phyloP scores from a whole-genome alignment of 2,797 vertebrate species.

The Moxostoma hubbsi region DNA sequence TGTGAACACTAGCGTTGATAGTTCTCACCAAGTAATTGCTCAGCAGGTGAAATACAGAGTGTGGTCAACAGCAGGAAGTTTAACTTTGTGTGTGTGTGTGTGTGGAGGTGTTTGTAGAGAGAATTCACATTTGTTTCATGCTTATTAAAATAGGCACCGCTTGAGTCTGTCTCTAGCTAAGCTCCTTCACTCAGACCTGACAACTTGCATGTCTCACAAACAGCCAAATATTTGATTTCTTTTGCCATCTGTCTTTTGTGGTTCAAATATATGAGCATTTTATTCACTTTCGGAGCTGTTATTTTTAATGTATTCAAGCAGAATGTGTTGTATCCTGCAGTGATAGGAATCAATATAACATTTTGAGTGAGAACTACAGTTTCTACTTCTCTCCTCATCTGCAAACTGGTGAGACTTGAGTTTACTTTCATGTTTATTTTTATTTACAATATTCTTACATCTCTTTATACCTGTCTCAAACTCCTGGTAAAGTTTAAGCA shows the following conservation, averaged over 20 bases:
- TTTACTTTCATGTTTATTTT: not conserved
- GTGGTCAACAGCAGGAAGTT: slow-evolving; percentile 59
- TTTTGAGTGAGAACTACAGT: not conserved
- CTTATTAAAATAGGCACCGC: slow-evolving; percentile 70
- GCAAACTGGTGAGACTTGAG: not conserved
- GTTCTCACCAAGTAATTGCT: slow-evolving; percentile 62
- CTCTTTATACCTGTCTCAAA: not conserved
- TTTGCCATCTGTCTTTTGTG: slow-evolving; percentile 9
- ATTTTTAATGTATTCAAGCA: slow-evolving; percentile 58
- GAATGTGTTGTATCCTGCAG: slow-evolving; percentile 40
- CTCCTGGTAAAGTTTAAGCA: too few species aligned
- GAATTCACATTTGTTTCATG: slow-evolving; percentile 56
- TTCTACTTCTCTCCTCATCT: slow-evolving; percentile 4
- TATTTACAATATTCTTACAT: not conserved
- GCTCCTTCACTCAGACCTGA: slow-evolving; percentile 66
- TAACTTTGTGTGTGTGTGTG: slow-evolving; percentile 40
- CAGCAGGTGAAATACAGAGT: slow-evolving; percentile 51
- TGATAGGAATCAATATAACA: slow-evolving; percentile 58
- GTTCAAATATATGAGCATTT: slow-evolving; percentile 26
- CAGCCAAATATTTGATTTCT: slow-evolving; percentile 50
- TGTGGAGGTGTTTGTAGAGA: not conserved
- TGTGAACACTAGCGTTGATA: slow-evolving; percentile 55
- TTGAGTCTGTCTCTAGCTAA: slow-evolving; percentile 68
- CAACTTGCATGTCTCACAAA: slow-evolving; percentile 67
- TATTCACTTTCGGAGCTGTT: slow-evolving; percentile 52